Evolutionary conservation across 1,140 invertebrate species (phyloP), one percentile per base, ranked within the genome.

Genomic region (Drosophila subobscura): DNA sequence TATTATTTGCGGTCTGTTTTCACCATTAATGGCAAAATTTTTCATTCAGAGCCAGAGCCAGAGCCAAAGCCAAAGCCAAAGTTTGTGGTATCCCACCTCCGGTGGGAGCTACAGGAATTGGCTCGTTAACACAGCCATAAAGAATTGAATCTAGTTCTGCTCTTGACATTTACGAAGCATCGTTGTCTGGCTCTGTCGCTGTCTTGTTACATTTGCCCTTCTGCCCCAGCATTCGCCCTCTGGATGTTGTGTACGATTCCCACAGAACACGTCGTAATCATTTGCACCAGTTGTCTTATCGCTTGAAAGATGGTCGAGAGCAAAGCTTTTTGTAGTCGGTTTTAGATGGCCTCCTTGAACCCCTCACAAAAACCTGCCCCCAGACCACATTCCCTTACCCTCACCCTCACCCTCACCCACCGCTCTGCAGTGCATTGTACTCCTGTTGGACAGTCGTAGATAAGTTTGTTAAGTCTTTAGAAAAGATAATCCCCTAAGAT

Each of bases 201-300:
- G 61, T 66, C 64, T 47, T 40, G 29, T 61, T 29, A 42, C 44
- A 65, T n/a, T 44, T 22, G 22, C 20, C 25, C 23, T 7, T 47
- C 20, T 8, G 8, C 4, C 14, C 3, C 2, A 10, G 10, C 7
- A 12, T 14, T 29, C 4, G 5, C 29, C 22, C 14, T 14, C 41
- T 33, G 8, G 22, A 45, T 29, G 29, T 42, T 45, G 54, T 58
- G 58, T 64, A 65, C 54, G 47, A 60, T 77, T 33, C 40, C 72
- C 74, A 53, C 63, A 70, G 71, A 74, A 71, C 81, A 88, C 74
- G 74, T 86, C 81, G 81, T 86, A 77, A 86, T 86, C 81, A 88
- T 88, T 86, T 86, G 78, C 83, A 58, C 58, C 78, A 85, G 81
- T 88, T 85, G 77, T 85, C 81, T 81, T 81, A 85, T 77, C 81